Evolutionary conservation across 2,888 invertebrate genomes (phyloP).

Genomic region (Asteroscopus sphinx): DNA sequence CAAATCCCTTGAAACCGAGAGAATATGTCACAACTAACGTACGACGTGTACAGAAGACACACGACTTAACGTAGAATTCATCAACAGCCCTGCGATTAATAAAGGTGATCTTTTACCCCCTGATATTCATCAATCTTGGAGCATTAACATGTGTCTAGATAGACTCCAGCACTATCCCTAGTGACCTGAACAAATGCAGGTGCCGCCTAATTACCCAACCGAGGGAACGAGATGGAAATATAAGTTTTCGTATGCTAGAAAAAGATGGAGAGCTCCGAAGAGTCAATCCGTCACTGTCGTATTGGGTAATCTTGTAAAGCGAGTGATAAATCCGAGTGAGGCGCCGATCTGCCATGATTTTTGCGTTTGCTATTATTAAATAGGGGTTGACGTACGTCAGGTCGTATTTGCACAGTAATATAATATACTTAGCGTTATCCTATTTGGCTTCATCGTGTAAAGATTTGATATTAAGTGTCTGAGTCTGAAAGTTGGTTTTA

Average conservation of each 20-base stretch:
- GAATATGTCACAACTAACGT: slow-evolving; percentile 50
- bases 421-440: slow-evolving; percentile 25
- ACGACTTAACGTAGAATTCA: slow-evolving; percentile 54
- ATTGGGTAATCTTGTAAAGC: slow-evolving; percentile 85
- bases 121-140: slow-evolving; percentile 80
- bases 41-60: slow-evolving; percentile 23
- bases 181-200: slow-evolving; percentile 86
- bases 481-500: neutral
- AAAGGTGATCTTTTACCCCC: slow-evolving; percentile 56
- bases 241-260: slow-evolving; percentile 54
- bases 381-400: slow-evolving; percentile 69
- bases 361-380: slow-evolving; percentile 78
- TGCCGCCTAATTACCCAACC: slow-evolving; percentile 81
- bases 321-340: slow-evolving; percentile 82
- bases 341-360: slow-evolving; percentile 78
- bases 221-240: slow-evolving; percentile 66
- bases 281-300: slow-evolving; percentile 88
- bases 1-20: slow-evolving; percentile 46
- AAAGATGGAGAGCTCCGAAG: slow-evolving; percentile 64
- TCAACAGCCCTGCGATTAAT: slow-evolving; percentile 54
- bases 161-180: slow-evolving; percentile 77
- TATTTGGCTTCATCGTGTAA: slow-evolving; percentile 20
- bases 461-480: slow-evolving; percentile 1
- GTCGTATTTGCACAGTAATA: slow-evolving; percentile 54
- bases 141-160: slow-evolving; percentile 85